Base-by-base conservation (phyloP, 1,140 invertebrate species). In the Muscidifurax raptorellus region DNA sequence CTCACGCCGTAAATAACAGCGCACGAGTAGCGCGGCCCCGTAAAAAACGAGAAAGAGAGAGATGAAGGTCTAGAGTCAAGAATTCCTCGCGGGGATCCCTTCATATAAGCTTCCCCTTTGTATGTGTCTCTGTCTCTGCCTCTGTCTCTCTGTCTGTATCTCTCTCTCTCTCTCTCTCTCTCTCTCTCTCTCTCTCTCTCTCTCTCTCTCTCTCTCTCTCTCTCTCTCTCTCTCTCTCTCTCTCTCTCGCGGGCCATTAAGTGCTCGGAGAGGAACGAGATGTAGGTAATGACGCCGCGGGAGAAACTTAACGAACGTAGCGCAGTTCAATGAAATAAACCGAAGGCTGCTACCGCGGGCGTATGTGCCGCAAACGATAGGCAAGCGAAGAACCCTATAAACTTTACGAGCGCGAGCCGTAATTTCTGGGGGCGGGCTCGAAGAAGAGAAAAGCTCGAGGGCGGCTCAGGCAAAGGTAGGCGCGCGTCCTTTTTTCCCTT, bases 311-410 rank as follows among this genome's bases (percentile, higher is more conserved):
- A 75, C 47, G 47, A 81, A 81, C 3, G 47, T n/a, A 4, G 27
- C 66, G 22, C 52, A 25, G n/a, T 64, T 75, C 76, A 87, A 88
- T 87, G 86, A 88, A 87, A 87, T 86, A 86, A 87, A 86, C 84
- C 80, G 77, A 87, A 83, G 4, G 47, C 40, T n/a, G 22, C 52
- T 59, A 78, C 52, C 3, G 52, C 32, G n/a, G 52, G 18, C 82
- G 59, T 85, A 83, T 80, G 52, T 82, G 84, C 72, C 80, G 32
- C 69, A 83, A 85, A 84, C 82, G 74, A 85, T 86, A 86, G 81
- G 79, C 83, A 88, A 86, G 78, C 69, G 79, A 66, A 86, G 85
- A 83, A 85, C 84, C 71, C 72, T 78, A 80, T 87, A 87, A 87
- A 88, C 32, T 87, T 87, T 88, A 87, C 85, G 85, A 86, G 75